phyloP scores from a whole-genome alignment of 1,140 invertebrate genomes.

The Bombus waltoni region DNA sequence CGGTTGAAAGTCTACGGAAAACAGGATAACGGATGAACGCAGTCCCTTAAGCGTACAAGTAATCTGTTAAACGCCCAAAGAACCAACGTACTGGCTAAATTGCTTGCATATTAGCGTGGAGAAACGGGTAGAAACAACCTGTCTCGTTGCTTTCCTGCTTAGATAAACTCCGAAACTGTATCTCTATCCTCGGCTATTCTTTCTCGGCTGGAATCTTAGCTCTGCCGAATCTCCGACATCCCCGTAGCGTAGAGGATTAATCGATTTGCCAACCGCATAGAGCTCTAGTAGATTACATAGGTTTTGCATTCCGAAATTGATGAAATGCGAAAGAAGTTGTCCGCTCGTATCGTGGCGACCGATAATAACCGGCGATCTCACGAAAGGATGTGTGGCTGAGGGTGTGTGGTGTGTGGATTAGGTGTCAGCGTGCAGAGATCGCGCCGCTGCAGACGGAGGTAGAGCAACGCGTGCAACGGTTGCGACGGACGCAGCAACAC shows the following conservation, averaged over 20 bases:
- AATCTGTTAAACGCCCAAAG: neutral
- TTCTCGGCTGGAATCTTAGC: neutral
- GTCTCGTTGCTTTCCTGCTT: neutral
- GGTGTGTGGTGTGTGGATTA: conserved; percentile 78
- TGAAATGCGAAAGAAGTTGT: neutral
- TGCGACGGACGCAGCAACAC: conserved; percentile 45
- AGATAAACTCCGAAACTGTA: neutral
- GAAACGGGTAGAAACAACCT: neutral
- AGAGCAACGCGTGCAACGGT: conserved; percentile 55
- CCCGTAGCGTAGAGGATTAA: conserved; percentile 16
- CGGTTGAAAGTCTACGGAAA: no score
- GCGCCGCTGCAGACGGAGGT: conserved; percentile 65
- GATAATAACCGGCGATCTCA: conserved; percentile 5
- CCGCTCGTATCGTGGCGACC: conserved; percentile 31
- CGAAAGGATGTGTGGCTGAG: conserved; percentile 70
- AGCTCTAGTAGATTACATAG: conserved; percentile 10
- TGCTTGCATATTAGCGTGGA: neutral
- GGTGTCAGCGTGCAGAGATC: conserved; percentile 77
- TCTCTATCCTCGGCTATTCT: neutral
- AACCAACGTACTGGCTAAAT: neutral
- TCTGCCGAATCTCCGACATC: neutral
- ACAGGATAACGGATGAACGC: neutral
- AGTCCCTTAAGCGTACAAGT: neutral
- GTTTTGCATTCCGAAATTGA: neutral
- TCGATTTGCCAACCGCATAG: neutral